A percentile compares a stretch with the other conserved stretches of the same genome.
Evolutionary conservation across 2,113 vertebrate species (phyloP).

Genomic region (Seriola quinqueradiata): DNA sequence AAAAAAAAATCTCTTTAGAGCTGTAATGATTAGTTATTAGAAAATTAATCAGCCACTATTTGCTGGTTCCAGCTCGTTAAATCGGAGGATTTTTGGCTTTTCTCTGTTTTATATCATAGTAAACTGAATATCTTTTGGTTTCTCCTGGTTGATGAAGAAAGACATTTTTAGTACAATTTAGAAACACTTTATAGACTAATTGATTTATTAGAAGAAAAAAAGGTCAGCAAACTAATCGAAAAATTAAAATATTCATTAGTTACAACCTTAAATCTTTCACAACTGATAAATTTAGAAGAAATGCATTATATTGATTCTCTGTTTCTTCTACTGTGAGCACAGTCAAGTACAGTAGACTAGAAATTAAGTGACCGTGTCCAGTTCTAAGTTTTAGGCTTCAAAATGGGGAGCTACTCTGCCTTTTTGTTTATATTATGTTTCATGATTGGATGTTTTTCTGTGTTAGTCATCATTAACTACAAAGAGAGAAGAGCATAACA

Average conservation of each 20-base stretch:
- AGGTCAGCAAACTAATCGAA: background rate
- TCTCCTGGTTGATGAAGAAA: background rate
- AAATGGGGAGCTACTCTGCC: background rate
- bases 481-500: background rate
- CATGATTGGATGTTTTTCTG: background rate
- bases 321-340: no score
- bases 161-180: no score
- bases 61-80: background rate
- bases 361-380: background rate
- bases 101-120: background rate
- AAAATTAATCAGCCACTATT: background rate
- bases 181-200: background rate
- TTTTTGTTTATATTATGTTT: background rate
- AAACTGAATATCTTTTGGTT: background rate
- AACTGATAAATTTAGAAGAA: background rate
- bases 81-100: no score
- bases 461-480: constrained; percentile 4
- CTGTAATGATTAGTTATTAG: background rate
- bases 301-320: background rate
- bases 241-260: background rate
- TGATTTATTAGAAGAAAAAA: background rate
- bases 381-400: background rate
- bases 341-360: no score
- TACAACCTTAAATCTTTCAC: no score
- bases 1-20: background rate